Evolutionary conservation across 2,888 invertebrate species (phyloP), one percentile per base, ranked within the genome.

Genomic region (Heteromyza rotundicornis): DNA sequence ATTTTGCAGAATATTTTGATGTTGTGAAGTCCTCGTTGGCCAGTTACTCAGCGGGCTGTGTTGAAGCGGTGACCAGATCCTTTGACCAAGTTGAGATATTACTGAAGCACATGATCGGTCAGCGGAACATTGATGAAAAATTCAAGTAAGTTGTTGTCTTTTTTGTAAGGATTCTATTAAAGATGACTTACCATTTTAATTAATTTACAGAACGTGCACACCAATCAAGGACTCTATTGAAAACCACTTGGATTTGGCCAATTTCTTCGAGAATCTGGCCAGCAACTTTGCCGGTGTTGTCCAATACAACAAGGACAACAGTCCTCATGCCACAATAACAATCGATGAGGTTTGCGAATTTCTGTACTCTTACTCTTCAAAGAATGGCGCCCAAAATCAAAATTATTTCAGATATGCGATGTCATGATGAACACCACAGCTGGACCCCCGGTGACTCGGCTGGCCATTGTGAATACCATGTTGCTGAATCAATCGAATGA

Each of bases 291-390:
- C 95, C 56, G 94, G 90, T 44, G 87, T 96, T 44, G 96, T 97
- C 0, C 97, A 98, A 76, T 97, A 97, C 80, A 96, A 97, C 80
- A 92, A 93, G 78, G 96, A 96, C 77, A 96, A 96, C 80, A 87
- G 95, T 24, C 88, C 89, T 10, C 86, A 89, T 77, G 86, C 86
- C 16, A 91, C 89, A 67, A 85, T 94, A 8, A 94, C 95, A 1
- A 92, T 97, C 23, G 91, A 93, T 77, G 87, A 88, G 17, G 86
- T 89, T 73, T 76, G 73, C 3, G n/a, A n/a, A n/a, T n/a, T n/a
- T 17, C n/a, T 16, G 23, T 32, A 20, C 51, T 16, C 10, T 12
- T 14, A 22, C 16, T 23, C 16, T 47, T 47, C 14, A 14, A 8
- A 47, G 19, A 47, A 16, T 16, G 5, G 5, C 47, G 47, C n/a